These are phyloP conservation scores for Tigriopus japonicus DNA, from an alignment of 1,140 invertebrate species.

Conservation along the genomic window DNA sequence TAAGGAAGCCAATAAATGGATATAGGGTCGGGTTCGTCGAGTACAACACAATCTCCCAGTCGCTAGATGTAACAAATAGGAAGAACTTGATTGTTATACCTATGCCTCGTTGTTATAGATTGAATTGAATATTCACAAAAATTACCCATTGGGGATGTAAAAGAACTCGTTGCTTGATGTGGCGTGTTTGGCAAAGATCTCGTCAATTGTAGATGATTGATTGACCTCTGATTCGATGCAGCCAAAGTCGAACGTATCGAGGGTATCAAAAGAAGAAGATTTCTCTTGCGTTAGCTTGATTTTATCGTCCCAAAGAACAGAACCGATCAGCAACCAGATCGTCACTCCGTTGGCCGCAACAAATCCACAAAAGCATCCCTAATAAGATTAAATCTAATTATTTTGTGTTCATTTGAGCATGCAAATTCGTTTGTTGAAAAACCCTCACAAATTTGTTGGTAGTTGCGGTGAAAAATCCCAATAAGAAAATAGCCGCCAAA, in stretches of 20 bases:
- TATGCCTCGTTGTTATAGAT: too few relatives aligned
- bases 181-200: not conserved
- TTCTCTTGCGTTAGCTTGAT: too few relatives aligned
- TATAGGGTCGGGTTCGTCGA: not conserved
- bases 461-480: not conserved
- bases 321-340: not conserved
- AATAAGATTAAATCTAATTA: too few relatives aligned
- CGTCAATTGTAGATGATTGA: not conserved
- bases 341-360: not conserved
- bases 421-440: too few relatives aligned
- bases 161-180: not conserved
- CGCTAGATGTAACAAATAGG: not conserved
- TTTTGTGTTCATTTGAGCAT: too few relatives aligned
- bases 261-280: too few relatives aligned
- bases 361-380: not conserved
- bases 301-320: not conserved
- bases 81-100: not conserved
- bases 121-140: not conserved
- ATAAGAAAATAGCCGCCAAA: not conserved
- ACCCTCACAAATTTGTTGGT: not conserved
- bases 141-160: not conserved
- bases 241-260: too few relatives aligned
- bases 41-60: not conserved
- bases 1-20: not conserved
- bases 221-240: too few relatives aligned